Evolutionary conservation across 1,140 invertebrate genomes (phyloP), one percentile per base, ranked within the genome.

Genomic region (Eupristina koningsbergeri): DNA sequence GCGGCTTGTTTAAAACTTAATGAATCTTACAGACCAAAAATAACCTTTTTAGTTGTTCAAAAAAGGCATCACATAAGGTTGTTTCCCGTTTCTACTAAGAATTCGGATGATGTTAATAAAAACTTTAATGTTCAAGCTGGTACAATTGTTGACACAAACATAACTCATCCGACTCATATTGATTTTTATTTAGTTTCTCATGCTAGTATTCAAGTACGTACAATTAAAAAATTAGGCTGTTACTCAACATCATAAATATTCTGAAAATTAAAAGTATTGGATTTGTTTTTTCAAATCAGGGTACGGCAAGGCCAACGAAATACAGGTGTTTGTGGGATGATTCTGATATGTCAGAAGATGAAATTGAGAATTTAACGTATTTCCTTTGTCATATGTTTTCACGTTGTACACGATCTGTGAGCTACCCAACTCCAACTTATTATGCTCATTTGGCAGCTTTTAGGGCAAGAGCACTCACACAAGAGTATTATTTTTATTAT

Each of bases 371-470:
- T 85, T 89, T 98, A 78, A 96, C 97, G 0, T 98, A 96, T 92
- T 95, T 96, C 88, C 91, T 99, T 31, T 99, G 98, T 90, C 97
- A 98, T 88, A 93, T 98, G 92, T 98, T 97, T 91, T 94, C 96
- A 5, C 94, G 98, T 29, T 99, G 98, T 89, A 96, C 95, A 76
- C 94, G 97, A 78, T 94, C 96, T 5, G 97, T 99, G 0, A 98
- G 96, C 22, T 98, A 98, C 93, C 98, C 98, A 3, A 96, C 98
- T 1, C 97, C 98, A 3, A 98, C 97, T 0, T 98, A 98, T 91
- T 98, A 98, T 91, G 97, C 98, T 39, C 97, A 99, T 93, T 94
- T 98, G 80, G 97, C 96, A n/a, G 97, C 97, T 22, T 95, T 95
- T 81, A 93, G 98, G 71, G 97, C 95, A 0, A 91, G 94, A 53